Percentiles rank a stretch among this genome's conserved stretches.
Conservation (phyloP, 2,113 vertebrate species). For the Rhea americana region DNA sequence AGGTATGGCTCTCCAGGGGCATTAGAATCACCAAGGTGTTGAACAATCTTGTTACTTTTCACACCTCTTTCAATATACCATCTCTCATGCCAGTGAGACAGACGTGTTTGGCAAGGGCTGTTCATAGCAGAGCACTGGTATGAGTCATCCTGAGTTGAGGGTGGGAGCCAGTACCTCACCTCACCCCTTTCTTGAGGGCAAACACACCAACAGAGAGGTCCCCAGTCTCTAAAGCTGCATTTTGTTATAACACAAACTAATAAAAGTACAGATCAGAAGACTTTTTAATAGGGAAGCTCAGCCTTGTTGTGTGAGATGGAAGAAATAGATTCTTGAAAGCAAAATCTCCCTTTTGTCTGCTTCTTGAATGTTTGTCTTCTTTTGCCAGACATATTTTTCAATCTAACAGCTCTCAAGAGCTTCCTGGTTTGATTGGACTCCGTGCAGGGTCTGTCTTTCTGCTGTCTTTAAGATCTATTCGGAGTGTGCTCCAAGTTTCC, state of each 20-base stretch:
- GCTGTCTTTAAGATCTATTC: not conserved
- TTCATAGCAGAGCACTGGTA: not conserved
- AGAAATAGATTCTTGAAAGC: not conserved
- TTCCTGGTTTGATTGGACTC: not conserved
- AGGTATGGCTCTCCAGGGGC: slow-evolving; percentile 62
- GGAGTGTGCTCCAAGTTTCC: not conserved
- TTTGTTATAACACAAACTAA: not conserved
- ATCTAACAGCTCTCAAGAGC: not conserved
- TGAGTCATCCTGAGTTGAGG: not conserved
- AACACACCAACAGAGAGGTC: not conserved
- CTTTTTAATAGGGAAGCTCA: not conserved
- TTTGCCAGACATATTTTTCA: not conserved
- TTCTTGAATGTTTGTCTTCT: not conserved
- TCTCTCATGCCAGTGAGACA: not conserved
- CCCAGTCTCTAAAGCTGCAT: not conserved
- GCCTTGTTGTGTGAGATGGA: not conserved
- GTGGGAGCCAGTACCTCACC: not conserved
- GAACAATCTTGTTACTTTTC: not conserved
- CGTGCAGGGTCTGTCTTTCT: not conserved
- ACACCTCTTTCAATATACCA: not conserved
- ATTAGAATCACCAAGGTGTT: not conserved
- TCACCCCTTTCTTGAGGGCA: not conserved
- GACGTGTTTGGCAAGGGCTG: not conserved
- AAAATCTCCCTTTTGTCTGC: not conserved
- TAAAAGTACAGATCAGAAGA: not conserved